Evolutionary conservation across 2,797 vertebrate genomes (phyloP), one percentile per base, ranked within the genome.

Genomic region (Numenius phaeopus): DNA sequence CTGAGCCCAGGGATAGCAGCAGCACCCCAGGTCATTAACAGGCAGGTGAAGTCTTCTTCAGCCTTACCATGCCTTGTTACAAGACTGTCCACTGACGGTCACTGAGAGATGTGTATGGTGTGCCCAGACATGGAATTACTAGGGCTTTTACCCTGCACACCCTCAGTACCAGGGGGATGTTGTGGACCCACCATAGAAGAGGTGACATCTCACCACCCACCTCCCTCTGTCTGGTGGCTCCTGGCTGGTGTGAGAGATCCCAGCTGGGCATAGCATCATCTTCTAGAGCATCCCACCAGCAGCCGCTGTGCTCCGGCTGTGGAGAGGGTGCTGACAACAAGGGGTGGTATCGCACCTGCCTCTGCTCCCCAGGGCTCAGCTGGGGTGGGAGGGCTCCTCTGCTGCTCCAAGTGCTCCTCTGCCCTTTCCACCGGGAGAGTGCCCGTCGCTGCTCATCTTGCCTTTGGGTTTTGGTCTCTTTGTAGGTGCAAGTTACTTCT

Each of bases 401-500:
- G 37, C 46, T 44, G 55, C 50, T 83, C 54, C 29, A 17, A 4
- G 37, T 5, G 7, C 15, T 58, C 61, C 61, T n/a, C 11, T 37
- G 46, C 37, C 15, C 49, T 52, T 59, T 49, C 29, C n/a, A 7
- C 50, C 6, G 49, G 13, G 40, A 57, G 10, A 5, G 7, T 1
- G 2, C 32, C 12, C 4, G 39, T 17, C 0, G 0, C 10, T 6
- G 0, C 77, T 96, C 27, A 94, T 23, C 40, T 59, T 46, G 19
- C 29, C 66, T 84, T 76, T 91, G 85, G 61, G 29, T 58, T 90
- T 77, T 52, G 76, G n/a, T 84, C 40, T 95, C 71, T 94, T 70
- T 3, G 24, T 29, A 99, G 99, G 99, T 49, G 99, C 99, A 3
- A 99, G 99, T 46, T 99, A 99, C 96, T 99, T 99, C 98, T 99